These are phyloP conservation scores for Heliconius nattereri DNA, from an alignment of 1,140 invertebrate genomes.

Conservation along the genomic window DNA sequence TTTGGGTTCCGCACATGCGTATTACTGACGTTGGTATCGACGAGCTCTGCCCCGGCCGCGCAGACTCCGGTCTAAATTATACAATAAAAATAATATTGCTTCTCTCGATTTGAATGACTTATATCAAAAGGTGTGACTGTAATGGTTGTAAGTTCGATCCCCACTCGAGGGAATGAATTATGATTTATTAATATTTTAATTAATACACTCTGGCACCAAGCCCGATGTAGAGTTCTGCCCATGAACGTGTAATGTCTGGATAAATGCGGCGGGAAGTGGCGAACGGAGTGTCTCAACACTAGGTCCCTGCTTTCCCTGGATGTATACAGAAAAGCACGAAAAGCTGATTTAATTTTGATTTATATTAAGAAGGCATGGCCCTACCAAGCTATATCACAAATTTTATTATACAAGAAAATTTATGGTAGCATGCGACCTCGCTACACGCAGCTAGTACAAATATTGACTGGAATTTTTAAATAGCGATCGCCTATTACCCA, in stretches of 20 bases:
- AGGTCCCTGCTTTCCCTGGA: too few species aligned
- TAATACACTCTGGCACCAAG: too few species aligned
- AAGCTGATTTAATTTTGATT: too few species aligned
- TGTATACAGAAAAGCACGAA: too few species aligned
- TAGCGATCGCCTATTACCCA: neutral
- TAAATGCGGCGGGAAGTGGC: too few species aligned
- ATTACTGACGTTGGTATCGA: conserved; percentile 56
- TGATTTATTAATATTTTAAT: too few species aligned
- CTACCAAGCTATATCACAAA: conserved; percentile 15
- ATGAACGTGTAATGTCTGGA: too few species aligned
- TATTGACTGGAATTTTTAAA: conserved; percentile 21
- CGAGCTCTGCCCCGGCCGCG: conserved; percentile 48
- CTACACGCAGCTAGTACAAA: conserved; percentile 13
- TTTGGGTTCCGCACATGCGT: conserved; percentile 72
- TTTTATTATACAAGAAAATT: conserved; percentile 34
- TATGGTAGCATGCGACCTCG: conserved; percentile 27
- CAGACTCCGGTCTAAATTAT: conserved; percentile 67
- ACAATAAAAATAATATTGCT: conserved; percentile 74
- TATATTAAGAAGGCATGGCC: conserved; percentile 25
- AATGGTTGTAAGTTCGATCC: too few species aligned
- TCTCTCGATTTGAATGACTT: conserved; percentile 59
- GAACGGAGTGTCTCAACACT: too few species aligned
- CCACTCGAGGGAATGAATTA: too few species aligned
- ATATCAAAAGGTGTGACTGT: neutral
- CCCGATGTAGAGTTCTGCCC: too few species aligned